phyloP scores from a whole-genome alignment of 2,113 vertebrate genomes.

The Rhinichthys klamathensis region DNA sequence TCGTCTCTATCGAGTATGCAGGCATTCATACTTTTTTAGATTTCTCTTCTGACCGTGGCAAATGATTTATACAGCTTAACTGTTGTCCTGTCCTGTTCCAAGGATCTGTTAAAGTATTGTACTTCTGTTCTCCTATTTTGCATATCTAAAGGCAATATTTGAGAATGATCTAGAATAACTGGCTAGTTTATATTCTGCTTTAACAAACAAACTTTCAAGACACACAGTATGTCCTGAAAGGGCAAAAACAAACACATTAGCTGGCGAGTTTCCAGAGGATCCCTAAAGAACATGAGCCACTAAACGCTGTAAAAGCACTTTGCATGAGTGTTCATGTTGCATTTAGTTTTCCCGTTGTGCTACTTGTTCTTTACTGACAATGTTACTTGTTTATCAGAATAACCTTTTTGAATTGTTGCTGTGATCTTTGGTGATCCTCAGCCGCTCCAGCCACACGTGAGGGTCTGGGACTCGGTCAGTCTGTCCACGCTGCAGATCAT shows the following conservation, averaged over 20 bases:
- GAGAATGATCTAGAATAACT: background rate
- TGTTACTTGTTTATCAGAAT: background rate
- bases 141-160: too few relatives aligned
- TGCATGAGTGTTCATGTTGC: too few relatives aligned
- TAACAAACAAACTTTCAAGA: background rate
- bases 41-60: too few relatives aligned
- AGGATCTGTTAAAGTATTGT: background rate
- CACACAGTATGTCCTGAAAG: background rate
- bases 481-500: constrained; percentile 87
- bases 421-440: too few relatives aligned
- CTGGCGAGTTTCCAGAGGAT: background rate
- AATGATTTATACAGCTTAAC: too few relatives aligned
- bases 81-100: too few relatives aligned
- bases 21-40: too few relatives aligned
- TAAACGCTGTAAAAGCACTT: background rate
- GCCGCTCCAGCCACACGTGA: constrained; percentile 92
- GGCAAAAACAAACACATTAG: background rate
- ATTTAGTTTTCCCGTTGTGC: background rate
- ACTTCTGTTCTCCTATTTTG: background rate
- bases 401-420: background rate
- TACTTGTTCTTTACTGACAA: background rate
- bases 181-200: background rate
- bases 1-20: too few relatives aligned
- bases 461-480: constrained; percentile 96
- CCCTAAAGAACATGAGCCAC: background rate